Base-by-base conservation (phyloP, 2,797 vertebrate species). In the Coracias cyanogaster region DNA sequence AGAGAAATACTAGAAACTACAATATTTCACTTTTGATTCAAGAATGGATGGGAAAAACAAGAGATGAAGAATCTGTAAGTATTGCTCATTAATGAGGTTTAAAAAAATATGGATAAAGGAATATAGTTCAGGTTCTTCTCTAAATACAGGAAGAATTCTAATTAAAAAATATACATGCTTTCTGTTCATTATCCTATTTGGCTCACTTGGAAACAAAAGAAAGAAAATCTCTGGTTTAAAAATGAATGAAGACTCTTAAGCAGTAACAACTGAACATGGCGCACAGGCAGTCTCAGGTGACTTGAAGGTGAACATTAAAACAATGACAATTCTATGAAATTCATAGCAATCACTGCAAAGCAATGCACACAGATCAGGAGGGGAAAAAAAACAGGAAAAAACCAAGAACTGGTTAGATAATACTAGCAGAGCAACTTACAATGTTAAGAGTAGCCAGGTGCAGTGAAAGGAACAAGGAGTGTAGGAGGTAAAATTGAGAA, bases 131-230 rank as follows among this genome's bases (percentile, higher is more conserved):
- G 17, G 51, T 66, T 39, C 24, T 81, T 60, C 35, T 64, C 67
- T 78, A 94, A 82, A 87, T 31, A 70, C 13, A 79, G 60, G 25
- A 78, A 78, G 17, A 31, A 48, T 74, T 94, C 76, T 57, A 62
- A 41, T 82, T 89, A 41, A 54, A 93, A 85, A 94, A 58, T 57
- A 93, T 3, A 86, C 83, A 92, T 94, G 92, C 91, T 57, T 92
- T 91, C 66, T 72, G 24, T 54, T 82, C 67, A 33, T 77, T 84
- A 91, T 48, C 66, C 62, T 64, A 31, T 72, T 66, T 85, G 67
- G 52, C 73, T 91, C n/a, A 91, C 55, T 84, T 74, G 61, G 60
- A 86, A 91, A 90, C 61, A 86, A 17, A 89, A 64, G 54, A 79
- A 95, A 90, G 28, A 90, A 86, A 94, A 86, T 37, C 6, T 62